phyloP scores from a whole-genome alignment of 1,140 invertebrate species.

The Bombyx mandarina region DNA sequence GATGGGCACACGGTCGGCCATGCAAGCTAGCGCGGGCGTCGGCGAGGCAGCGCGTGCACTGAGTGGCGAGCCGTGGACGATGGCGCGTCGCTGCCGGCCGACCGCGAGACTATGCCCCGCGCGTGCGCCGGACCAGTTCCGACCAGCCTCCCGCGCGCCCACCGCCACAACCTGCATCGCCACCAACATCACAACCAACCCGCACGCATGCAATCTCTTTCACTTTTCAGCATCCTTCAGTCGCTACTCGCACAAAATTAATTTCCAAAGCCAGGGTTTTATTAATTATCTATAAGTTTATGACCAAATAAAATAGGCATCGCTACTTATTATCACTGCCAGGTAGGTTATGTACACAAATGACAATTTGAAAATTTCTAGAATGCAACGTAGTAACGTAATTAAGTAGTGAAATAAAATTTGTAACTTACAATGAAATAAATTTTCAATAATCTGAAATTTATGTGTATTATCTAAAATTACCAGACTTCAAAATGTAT shows the following conservation, averaged over 20 bases:
- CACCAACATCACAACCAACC: conserved; percentile 6
- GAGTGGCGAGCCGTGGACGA: conserved; percentile 40
- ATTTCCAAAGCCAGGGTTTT: neutral
- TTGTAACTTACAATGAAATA: too few species aligned
- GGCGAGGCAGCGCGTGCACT: conserved; percentile 58
- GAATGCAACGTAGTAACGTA: too few species aligned
- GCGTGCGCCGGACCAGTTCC: conserved; percentile 59
- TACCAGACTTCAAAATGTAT: too few species aligned
- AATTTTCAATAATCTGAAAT: too few species aligned
- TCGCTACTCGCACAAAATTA: conserved; percentile 6
- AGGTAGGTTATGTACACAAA: too few species aligned
- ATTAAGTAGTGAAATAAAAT: too few species aligned
- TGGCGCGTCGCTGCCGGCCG: conserved; percentile 37
- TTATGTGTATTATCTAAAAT: too few species aligned
- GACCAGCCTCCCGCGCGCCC: conserved; percentile 34
- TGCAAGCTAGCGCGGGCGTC: conserved; percentile 49
- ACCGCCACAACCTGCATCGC: conserved; percentile 19
- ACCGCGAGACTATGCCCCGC: conserved; percentile 55
- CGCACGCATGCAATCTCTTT: conserved; percentile 11
- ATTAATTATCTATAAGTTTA: neutral
- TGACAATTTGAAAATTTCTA: too few species aligned
- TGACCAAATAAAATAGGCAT: too few species aligned
- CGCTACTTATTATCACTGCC: too few species aligned
- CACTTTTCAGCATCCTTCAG: conserved; percentile 9
- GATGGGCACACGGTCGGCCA: conserved; percentile 26